A percentile compares a stretch with the other conserved stretches of the same genome.
Conservation (phyloP, 1,140 invertebrate species). For the Coenobita brevimanus region DNA sequence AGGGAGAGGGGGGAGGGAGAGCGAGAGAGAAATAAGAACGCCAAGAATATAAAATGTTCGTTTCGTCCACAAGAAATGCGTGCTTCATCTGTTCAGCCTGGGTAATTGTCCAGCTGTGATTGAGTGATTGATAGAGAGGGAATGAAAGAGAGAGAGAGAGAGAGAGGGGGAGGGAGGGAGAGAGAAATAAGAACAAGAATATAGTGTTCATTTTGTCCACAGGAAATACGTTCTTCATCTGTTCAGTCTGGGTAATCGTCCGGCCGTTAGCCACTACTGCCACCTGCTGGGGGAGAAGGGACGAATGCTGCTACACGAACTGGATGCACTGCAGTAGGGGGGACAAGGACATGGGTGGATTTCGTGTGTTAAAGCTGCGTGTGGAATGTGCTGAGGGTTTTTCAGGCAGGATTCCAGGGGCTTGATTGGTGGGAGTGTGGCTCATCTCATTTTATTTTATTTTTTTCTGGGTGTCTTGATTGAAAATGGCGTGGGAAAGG, state of each 20-base stretch:
- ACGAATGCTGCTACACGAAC: conserved; percentile 34
- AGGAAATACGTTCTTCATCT: conserved; percentile 67
- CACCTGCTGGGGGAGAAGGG: conserved; percentile 61
- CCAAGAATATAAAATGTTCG: not conserved
- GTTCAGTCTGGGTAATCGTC: conserved; percentile 63
- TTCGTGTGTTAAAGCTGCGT: too few species aligned
- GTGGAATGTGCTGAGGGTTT: too few species aligned
- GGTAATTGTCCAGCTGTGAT: conserved; percentile 60
- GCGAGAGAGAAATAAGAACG: not conserved
- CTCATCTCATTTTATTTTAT: too few species aligned
- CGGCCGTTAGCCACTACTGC: conserved; percentile 61
- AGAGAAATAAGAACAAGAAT: not conserved
- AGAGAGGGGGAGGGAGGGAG: not conserved
- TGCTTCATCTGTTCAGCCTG: conserved; percentile 63
- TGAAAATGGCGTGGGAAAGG: too few species aligned
- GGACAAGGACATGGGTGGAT: too few species aligned
- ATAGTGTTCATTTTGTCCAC: not conserved
- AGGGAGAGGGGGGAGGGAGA: not conserved
- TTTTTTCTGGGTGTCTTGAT: too few species aligned
- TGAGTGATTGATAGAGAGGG: not conserved
- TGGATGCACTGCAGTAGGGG: conserved; percentile 46
- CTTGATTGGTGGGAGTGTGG: too few species aligned
- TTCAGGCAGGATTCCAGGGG: too few species aligned
- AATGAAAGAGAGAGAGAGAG: not conserved
- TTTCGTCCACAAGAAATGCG: conserved; percentile 59